Evolutionary conservation across 2,797 vertebrate genomes (phyloP).

Genomic region (Sciurus vulgaris): DNA sequence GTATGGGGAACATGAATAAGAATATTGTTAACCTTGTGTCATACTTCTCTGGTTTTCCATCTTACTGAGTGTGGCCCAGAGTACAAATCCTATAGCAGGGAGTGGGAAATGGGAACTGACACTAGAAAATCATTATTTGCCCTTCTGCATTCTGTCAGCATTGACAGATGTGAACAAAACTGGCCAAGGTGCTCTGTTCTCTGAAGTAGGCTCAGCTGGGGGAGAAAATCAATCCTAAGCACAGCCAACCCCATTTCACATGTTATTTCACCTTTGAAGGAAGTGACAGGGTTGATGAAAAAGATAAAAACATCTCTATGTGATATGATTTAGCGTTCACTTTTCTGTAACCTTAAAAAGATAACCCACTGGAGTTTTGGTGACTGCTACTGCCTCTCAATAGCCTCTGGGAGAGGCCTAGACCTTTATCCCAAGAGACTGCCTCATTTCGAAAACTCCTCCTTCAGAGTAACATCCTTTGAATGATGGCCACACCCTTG

Average conservation of each 20-base stretch:
- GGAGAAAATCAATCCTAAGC: constrained; percentile 86
- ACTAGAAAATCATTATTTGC: constrained; percentile 84
- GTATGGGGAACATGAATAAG: constrained; percentile 77
- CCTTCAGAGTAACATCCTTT: neutral
- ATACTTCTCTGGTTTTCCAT: constrained; percentile 77
- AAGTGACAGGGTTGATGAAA: constrained; percentile 68
- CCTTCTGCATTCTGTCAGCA: constrained; percentile 81
- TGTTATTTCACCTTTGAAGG: constrained; percentile 86
- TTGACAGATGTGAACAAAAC: constrained; percentile 83
- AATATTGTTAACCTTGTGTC: constrained; percentile 77
- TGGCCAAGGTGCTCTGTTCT: constrained; percentile 78
- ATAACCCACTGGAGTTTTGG: neutral
- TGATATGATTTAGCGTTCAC: neutral
- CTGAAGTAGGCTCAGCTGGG: constrained; percentile 84
- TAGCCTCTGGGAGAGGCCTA: neutral
- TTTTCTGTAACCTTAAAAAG: neutral
- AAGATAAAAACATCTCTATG: constrained; percentile 66
- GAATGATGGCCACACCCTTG: neutral
- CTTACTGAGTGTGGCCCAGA: constrained; percentile 76
- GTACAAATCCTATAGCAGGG: constrained; percentile 78
- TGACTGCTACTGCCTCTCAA: neutral
- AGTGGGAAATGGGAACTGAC: constrained; percentile 69
- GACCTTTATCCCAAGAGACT: neutral
- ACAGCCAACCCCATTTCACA: constrained; percentile 84
- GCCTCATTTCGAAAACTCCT: neutral